Conservation (phyloP, 2,888 invertebrate species). For the Pristionchus maxplancki region DNA sequence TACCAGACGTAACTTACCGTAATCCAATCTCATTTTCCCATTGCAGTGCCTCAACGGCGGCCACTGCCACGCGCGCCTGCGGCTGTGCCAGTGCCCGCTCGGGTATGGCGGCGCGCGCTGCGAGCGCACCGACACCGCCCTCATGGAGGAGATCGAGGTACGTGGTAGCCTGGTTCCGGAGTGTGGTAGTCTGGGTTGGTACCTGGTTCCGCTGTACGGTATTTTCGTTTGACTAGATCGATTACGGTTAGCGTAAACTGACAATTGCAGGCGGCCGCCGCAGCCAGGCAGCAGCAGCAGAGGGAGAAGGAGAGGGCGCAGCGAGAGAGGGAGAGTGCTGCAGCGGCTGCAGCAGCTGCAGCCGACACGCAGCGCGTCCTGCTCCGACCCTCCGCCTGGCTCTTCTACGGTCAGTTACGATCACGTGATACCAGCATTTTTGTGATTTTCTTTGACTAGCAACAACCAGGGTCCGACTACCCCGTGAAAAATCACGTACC, state of each 20-base stretch:
- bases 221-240: too few species aligned
- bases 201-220: neutral
- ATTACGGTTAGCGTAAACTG: neutral
- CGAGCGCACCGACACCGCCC: conserved; percentile 4
- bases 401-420: conserved; percentile 18
- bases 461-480: too few species aligned
- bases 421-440: too few species aligned
- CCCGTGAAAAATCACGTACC: too few species aligned
- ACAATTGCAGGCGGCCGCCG: neutral
- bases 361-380: neutral
- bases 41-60: conserved; percentile 36
- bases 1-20: neutral
- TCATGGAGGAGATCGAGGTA: neutral
- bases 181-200: neutral
- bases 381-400: neutral
- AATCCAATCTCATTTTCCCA: too few species aligned
- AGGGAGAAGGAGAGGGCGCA: neutral
- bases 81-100: conserved; percentile 24
- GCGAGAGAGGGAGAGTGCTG: neutral
- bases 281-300: neutral
- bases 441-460: neutral
- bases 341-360: neutral
- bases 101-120: neutral
- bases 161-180: neutral
- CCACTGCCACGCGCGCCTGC: neutral